Base-by-base conservation (phyloP, 1,140 invertebrate species). In the Drosophila kikkawai region DNA sequence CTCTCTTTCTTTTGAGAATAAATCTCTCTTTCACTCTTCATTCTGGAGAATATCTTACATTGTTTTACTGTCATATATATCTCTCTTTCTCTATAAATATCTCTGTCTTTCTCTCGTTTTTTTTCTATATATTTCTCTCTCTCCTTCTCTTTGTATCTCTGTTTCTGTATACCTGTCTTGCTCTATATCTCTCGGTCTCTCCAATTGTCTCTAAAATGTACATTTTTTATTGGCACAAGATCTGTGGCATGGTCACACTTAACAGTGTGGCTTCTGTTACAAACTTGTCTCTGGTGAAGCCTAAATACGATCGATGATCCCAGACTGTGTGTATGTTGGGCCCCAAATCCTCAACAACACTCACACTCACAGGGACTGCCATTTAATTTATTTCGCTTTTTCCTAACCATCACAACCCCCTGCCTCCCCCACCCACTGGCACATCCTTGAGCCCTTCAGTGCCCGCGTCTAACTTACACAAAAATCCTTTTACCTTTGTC, bases 401-500 rank as follows among this genome's bases (percentile, higher is more conserved):
- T 17, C 15, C n/a, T 37, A 22, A 8, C 15, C 48, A 36, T 36
- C 34, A 42, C 26, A 12, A 12, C 19, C 32, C 39, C 9, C 15
- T 12, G 32, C 4, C 7, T 2, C 12, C 12, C 39, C 39, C 53
- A 13, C 44, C 1, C 32, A 1, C n/a, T 15, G 2, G 4, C 22
- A 50, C 15, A 29, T 29, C 51, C 51, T 55, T 55, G 19, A 39
- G 17, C 51, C 34, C 51, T 55, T 55, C 51, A 55, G 34, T 22
- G 36, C 12, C 37, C 34, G 53, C 64, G 73, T 76, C 75, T 60
- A 79, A 79, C 58, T 79, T 81, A 76, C 60, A 81, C 79, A 81
- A 73, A 76, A 82, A 82, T 82, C 79, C 79, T 82, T 81, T 82
- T 82, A 82, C 79, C 79, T 82, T 81, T 81, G 78, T 80, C 65